phyloP scores from a whole-genome alignment of 2,113 vertebrate genomes.

The Epinephelus moara region DNA sequence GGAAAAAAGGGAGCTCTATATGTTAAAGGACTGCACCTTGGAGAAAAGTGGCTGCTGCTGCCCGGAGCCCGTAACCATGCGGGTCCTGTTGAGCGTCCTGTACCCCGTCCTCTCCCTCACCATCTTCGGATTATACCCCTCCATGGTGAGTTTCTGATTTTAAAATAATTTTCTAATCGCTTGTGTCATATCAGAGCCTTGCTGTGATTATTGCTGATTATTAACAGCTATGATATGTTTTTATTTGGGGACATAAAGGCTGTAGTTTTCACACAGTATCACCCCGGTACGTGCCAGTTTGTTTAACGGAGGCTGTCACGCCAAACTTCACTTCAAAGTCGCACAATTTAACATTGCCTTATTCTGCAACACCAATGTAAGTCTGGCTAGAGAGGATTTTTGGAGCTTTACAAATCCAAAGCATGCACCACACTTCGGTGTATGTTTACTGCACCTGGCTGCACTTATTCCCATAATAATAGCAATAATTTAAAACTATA shows the following conservation, averaged over 20 bases:
- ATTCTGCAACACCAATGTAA: background rate
- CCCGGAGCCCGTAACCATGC: constrained; percentile 88
- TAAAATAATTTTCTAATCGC: background rate
- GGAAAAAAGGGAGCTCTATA: constrained; percentile 19
- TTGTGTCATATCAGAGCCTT: background rate
- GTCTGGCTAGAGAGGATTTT: background rate
- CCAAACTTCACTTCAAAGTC: constrained; percentile 54
- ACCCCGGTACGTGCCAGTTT: background rate
- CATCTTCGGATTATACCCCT: constrained; percentile 90
- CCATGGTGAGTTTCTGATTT: constrained; percentile 87
- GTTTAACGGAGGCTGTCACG: background rate
- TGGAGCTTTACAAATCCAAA: background rate
- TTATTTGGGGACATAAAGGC: background rate
- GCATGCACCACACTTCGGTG: background rate
- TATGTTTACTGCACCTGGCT: background rate
- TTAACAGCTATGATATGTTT: background rate
- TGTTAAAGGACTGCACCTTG: constrained; percentile 64
- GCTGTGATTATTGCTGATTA: background rate
- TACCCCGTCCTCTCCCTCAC: constrained; percentile 88
- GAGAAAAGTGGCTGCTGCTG: constrained; percentile 74
- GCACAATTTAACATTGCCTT: background rate
- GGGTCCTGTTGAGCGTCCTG: constrained; percentile 86
- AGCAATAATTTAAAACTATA: background rate
- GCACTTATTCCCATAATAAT: background rate
- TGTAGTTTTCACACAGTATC: background rate